Evolutionary conservation across 2,113 vertebrate genomes (phyloP), one percentile per base, ranked within the genome.

Genomic region (Lasiurus cinereus): DNA sequence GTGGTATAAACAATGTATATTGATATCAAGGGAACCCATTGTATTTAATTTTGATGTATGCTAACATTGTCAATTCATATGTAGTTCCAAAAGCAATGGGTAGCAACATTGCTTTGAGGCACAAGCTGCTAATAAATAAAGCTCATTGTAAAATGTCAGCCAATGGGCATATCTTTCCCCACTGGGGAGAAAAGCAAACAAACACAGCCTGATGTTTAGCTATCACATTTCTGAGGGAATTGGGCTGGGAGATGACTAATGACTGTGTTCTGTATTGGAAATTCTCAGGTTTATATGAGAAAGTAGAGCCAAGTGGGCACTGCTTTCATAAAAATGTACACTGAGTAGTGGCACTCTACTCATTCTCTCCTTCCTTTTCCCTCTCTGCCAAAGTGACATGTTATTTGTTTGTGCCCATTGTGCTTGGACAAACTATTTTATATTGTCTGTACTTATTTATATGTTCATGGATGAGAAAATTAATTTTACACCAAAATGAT

Each of bases 41-140:
- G 11, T 76, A 52, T n/a, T 91, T 93, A 91, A 84, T 87, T 10
- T 39, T 86, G 70, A 59, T 90, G 52, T 29, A 72, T 90, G 27
- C 14, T 59, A 43, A 74, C 31, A 73, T 15, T 70, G 36, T 56
- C 22, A 79, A 66, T 90, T 70, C 59, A 48, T 76, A 54, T 27
- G 29, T 76, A 56, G 19, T 86, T 89, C 9, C n/a, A 91, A 67
- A 5, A 91, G 46, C 21, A 77, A 6, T 18, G 27, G 83, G 6
- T 54, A 86, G n/a, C 39, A 96, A 46, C n/a, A 46, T 52, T 90
- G 52, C 19, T 67, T 54, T 88, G 56, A 79, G 67, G 59, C 43
- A 36, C 31, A 78, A 92, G 33, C 15, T 88, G 5, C 73, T 67
- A 95, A 88, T 73, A 92, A 85, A 64, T 64, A 69, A 59, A 74